Base-by-base conservation (phyloP, 2,113 vertebrate genomes). In the Rafetus swinhoei region DNA sequence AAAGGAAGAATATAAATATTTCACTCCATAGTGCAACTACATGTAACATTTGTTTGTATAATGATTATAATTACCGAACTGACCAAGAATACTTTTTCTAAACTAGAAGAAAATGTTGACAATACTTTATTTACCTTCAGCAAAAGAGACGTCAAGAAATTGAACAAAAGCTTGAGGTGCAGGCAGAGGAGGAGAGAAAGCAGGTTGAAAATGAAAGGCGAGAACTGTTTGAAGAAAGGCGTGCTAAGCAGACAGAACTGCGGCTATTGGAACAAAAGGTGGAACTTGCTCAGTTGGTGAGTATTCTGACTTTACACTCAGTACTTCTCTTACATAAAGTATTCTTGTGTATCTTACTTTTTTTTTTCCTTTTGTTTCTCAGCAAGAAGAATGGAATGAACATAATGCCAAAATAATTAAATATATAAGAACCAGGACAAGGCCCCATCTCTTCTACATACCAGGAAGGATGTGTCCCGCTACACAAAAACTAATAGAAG, bases 381-480 rank as follows among this genome's bases (percentile, higher is more conserved):
- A 99, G 99, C 99, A 99, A 99, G 99, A 99, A 98, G 99, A 99
- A 97, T 99, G 99, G 99, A 99, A 99, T 95, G 98, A 98, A 92
- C 99, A 99, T 97, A 99, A 99, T 7, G 98, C 98, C 81, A 99
- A 98, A 97, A 98, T 99, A 97, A 98, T 99, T 86, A 99, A 99
- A 97, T 99, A 99, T 94, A 99, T 99, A 97, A 98, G 99, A 97
- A 99, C 99, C 3, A 99, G 98, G 97, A 99, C 99, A 91, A 99
- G 98, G 97, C 99, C 99, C 91, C 99, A 99, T 50, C 98, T 99
- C 85, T 99, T 99, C 95, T 99, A 99, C 96, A 97, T 98, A 97
- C 99, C 99, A 97, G 99, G 99, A 82, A 99, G 98, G 98, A 99
- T 99, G 98, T 99, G 99, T 98, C 98, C 99, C 96, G 99, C 99